Conservation (phyloP, 2,113 vertebrate species). For the Phalacrocorax aristotelis region DNA sequence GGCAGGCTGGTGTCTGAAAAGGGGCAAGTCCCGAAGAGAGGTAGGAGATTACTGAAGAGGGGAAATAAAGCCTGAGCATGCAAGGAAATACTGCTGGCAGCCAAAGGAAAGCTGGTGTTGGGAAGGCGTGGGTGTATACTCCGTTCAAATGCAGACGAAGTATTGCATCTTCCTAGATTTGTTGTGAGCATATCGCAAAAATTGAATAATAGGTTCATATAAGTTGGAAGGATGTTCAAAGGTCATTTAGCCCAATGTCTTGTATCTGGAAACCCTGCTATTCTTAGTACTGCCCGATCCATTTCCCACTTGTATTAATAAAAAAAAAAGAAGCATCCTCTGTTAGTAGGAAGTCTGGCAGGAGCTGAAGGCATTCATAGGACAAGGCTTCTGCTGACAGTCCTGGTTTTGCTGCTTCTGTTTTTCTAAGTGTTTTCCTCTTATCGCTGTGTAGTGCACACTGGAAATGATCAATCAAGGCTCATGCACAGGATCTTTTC, state of each 20-base stretch:
- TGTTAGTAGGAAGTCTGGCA: not conserved
- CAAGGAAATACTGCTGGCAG: not conserved
- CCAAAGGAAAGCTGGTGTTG: not conserved
- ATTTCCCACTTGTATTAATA: not conserved
- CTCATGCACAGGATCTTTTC: constrained; percentile 25
- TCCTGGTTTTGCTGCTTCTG: not conserved
- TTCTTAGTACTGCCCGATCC: not conserved
- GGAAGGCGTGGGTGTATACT: fast-evolving
- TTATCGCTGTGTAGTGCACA: not conserved
- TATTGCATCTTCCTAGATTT: not conserved
- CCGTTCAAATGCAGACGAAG: not conserved
- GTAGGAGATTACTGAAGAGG: not conserved
- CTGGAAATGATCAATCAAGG: constrained; percentile 43
- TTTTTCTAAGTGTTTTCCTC: constrained; percentile 12
- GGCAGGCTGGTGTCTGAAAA: not conserved
- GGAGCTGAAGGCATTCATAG: not conserved
- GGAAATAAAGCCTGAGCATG: not conserved
- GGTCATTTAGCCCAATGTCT: not conserved
- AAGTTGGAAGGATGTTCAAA: not conserved
- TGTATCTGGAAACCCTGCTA: not conserved
- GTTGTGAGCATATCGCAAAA: not conserved
- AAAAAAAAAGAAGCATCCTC: not conserved
- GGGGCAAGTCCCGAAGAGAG: not conserved
- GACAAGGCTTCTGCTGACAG: not conserved
- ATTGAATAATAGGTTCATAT: not conserved